Conservation (phyloP, 2,113 vertebrate species). For the Girardinichthys multiradiatus region DNA sequence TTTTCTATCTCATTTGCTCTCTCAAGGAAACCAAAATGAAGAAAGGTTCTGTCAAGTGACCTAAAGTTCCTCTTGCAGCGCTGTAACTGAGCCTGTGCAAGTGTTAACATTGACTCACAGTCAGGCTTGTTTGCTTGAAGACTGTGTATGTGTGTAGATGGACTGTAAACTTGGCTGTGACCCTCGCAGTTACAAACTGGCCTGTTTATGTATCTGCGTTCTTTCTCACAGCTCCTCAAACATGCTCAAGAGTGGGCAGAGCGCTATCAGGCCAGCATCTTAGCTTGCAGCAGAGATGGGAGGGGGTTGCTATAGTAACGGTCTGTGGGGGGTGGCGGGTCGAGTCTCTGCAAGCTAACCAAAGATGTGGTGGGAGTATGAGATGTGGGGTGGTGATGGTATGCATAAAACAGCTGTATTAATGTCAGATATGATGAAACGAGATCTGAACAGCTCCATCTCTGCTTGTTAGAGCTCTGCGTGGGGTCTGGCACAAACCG, state of each 20-base stretch:
- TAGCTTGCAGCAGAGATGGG: slow-evolving; percentile 10
- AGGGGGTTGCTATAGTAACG: slow-evolving; percentile 61
- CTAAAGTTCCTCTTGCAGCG: neutral
- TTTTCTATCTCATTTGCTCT: neutral
- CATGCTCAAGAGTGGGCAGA: slow-evolving; percentile 23
- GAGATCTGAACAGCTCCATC: slow-evolving; percentile 17
- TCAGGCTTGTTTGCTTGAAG: slow-evolving; percentile 17
- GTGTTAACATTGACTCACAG: slow-evolving; percentile 16
- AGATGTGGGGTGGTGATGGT: slow-evolving; percentile 46
- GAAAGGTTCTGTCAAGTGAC: neutral
- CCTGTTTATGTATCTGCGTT: slow-evolving; percentile 8
- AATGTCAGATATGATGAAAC: slow-evolving; percentile 15
- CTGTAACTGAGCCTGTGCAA: slow-evolving; percentile 19
- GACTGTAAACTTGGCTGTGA: slow-evolving; percentile 25
- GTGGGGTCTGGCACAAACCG: neutral
- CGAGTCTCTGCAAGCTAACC: slow-evolving; percentile 17
- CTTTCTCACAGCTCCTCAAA: slow-evolving; percentile 34
- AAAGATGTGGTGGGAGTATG: slow-evolving; percentile 34
- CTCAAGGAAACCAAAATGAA: neutral
- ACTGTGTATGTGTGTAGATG: neutral
- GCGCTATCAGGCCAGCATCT: neutral
- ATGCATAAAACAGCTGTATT: slow-evolving; percentile 31
- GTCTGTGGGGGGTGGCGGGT: neutral
- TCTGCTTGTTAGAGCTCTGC: neutral
- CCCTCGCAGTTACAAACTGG: slow-evolving; percentile 25